Conservation (phyloP, 2,113 vertebrate species). For the Cynocephalus volans region DNA sequence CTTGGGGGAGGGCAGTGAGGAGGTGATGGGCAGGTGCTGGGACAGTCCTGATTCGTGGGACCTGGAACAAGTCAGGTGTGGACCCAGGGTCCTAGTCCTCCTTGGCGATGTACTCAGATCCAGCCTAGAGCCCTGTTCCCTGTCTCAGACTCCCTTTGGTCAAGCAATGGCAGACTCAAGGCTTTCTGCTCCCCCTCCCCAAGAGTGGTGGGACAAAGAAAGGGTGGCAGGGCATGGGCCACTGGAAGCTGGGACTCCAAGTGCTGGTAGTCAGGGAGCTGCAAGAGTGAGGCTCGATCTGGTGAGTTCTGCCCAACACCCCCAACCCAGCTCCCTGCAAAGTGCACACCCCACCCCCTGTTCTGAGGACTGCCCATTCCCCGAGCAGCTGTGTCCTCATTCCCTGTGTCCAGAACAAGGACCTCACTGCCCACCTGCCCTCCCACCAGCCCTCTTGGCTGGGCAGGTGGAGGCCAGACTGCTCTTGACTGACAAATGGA, state of each 20-base stretch:
- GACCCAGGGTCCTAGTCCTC: neutral
- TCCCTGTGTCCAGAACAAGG: neutral
- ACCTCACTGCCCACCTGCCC: neutral
- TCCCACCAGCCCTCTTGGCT: neutral
- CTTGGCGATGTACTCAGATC: neutral
- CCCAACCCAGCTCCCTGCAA: neutral
- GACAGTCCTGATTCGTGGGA: neutral
- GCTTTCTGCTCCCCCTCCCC: neutral
- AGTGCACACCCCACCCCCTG: neutral
- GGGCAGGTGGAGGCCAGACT: neutral
- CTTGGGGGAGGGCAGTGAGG: no score
- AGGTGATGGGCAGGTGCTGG: neutral
- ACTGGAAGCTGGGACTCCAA: neutral
- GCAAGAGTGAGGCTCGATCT: neutral
- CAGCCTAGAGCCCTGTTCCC: neutral
- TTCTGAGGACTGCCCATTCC: neutral
- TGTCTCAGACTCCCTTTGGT: neutral
- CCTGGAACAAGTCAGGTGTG: neutral
- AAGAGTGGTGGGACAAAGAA: neutral
- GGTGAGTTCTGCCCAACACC: neutral
- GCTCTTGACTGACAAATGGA: neutral
- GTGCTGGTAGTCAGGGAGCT: neutral
- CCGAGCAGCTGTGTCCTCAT: no score
- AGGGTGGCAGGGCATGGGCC: neutral
- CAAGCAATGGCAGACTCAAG: neutral